Conservation (phyloP, 2,113 vertebrate species). For the Daboia siamensis region DNA sequence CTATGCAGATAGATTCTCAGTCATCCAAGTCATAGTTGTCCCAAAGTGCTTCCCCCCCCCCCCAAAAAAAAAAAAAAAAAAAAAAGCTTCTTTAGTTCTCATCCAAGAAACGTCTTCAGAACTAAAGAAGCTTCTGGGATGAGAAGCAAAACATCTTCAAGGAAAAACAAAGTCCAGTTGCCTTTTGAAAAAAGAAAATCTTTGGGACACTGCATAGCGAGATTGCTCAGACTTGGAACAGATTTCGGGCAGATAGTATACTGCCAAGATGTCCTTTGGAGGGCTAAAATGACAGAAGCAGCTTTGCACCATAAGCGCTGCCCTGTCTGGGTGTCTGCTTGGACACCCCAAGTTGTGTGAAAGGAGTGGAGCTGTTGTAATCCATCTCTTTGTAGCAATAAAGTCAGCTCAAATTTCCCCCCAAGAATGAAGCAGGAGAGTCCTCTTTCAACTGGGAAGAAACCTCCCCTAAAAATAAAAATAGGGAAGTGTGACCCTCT, state of each 20-base stretch:
- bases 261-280: not conserved
- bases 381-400: too few relatives aligned
- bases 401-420: too few relatives aligned
- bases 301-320: not conserved
- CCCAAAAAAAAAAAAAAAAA: too few relatives aligned
- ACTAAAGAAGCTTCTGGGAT: too few relatives aligned
- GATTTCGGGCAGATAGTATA: not conserved
- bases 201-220: not conserved
- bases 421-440: too few relatives aligned
- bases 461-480: too few relatives aligned
- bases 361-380: not conserved
- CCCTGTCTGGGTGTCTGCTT: not conserved
- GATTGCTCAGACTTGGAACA: not conserved
- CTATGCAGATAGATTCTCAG: not conserved
- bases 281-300: not conserved
- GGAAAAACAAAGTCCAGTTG: not conserved
- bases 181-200: not conserved
- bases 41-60: rapidly evolving
- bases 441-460: too few relatives aligned
- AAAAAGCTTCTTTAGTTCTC: not conserved
- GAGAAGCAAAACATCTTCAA: not conserved
- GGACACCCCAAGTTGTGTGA: not conserved
- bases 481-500: too few relatives aligned
- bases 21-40: not conserved
- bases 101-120: not conserved